Percentiles rank a stretch among this genome's conserved stretches.
Evolutionary conservation across 1,140 invertebrate genomes (phyloP).

Genomic region (Macrotrachela quadricornifera): DNA sequence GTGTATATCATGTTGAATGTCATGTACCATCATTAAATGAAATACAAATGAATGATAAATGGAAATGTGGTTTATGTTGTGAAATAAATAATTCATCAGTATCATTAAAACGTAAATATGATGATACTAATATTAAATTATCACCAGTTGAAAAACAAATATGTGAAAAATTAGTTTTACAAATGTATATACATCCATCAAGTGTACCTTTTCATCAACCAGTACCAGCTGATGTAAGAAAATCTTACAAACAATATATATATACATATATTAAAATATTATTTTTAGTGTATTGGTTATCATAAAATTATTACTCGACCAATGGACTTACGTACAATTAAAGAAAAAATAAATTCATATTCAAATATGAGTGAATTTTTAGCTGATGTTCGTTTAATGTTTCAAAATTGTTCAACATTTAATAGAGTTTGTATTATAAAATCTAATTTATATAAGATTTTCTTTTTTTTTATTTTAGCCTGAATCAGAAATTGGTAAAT

Average conservation of each 20-base stretch:
- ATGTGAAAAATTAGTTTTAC: conserved; percentile 57
- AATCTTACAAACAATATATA: not conserved
- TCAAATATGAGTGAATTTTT: conserved; percentile 50
- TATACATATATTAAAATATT: conserved; percentile 5
- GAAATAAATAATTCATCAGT: not conserved
- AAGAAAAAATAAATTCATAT: conserved; percentile 55
- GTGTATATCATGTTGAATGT: conserved; percentile 75
- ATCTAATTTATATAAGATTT: no score
- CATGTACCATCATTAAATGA: conserved; percentile 61
- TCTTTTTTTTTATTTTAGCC: no score
- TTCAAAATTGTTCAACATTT: conserved; percentile 60
- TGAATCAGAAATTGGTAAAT: no score
- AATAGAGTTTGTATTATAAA: conserved; percentile 46
- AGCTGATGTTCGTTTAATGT: conserved; percentile 57
- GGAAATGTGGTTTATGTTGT: not conserved
- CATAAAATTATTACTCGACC: conserved; percentile 51
- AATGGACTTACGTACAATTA: conserved; percentile 59
- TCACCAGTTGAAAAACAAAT: conserved; percentile 34
- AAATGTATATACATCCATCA: conserved; percentile 65
- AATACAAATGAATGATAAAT: conserved; percentile 12
- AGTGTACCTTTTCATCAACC: conserved; percentile 64
- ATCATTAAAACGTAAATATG: not conserved
- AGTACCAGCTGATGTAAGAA: conserved; percentile 24
- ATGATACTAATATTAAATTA: not conserved
- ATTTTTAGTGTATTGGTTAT: conserved; percentile 47